Evolutionary conservation across 2,113 vertebrate genomes (phyloP).

Genomic region (Anoura caudifer): DNA sequence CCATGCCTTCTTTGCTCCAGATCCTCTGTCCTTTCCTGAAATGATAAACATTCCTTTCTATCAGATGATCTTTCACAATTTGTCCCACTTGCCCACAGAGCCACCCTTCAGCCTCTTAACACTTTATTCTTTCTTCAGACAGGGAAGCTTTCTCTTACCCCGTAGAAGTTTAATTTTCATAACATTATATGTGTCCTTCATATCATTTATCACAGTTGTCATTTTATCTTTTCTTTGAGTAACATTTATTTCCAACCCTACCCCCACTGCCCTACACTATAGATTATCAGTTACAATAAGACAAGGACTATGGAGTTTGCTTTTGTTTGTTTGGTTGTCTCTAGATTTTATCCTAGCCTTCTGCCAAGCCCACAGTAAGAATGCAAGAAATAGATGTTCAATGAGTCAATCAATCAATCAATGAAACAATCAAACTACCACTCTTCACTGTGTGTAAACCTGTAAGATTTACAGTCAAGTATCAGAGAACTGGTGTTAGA

Average conservation of each 20-base stretch:
- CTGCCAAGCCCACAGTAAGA: neutral
- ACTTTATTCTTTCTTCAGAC: neutral
- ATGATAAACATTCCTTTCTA: neutral
- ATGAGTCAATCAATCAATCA: neutral
- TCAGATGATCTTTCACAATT: neutral
- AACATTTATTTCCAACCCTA: neutral
- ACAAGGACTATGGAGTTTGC: neutral
- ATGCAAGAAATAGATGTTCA: neutral
- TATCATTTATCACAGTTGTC: neutral
- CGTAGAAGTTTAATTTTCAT: neutral
- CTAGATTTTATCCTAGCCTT: neutral
- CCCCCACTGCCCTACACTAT: neutral
- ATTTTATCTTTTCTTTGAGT: neutral
- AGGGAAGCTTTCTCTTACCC: neutral
- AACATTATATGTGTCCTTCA: neutral
- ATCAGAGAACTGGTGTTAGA: neutral
- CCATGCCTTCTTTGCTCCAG: neutral
- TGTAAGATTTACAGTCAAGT: neutral
- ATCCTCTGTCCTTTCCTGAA: neutral
- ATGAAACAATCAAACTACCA: neutral
- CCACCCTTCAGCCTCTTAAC: neutral
- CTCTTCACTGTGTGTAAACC: neutral
- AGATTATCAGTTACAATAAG: neutral
- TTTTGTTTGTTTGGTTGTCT: neutral
- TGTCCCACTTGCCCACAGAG: neutral